Percentiles rank a stretch among this genome's conserved stretches.
These are phyloP conservation scores for Tokudaia tokunoshimensis DNA, from an alignment of 2,797 vertebrate species.

Conservation along the genomic window DNA sequence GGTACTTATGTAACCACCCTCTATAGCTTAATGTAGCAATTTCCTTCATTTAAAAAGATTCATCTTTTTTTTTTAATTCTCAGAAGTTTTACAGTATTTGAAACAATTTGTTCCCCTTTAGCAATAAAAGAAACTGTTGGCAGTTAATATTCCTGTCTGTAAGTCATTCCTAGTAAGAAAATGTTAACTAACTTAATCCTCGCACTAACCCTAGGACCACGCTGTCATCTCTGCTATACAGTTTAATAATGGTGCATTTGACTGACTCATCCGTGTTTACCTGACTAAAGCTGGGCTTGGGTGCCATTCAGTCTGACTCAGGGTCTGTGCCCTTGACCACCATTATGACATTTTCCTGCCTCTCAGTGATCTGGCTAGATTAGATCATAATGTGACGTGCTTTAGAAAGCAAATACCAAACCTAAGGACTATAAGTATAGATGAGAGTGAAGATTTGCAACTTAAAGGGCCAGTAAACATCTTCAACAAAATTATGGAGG, in stretches of 20 bases:
- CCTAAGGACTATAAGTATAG: too few relatives aligned
- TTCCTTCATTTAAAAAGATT: constrained; percentile 59
- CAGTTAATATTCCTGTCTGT: constrained; percentile 10
- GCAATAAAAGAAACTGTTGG: constrained; percentile 27
- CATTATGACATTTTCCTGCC: neutral
- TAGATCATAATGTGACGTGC: neutral
- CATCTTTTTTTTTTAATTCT: constrained; percentile 42
- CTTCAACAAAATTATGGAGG: too few relatives aligned
- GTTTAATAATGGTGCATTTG: neutral
- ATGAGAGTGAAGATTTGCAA: too few relatives aligned
- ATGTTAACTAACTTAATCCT: neutral
- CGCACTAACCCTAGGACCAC: neutral
- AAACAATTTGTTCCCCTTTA: constrained; percentile 43
- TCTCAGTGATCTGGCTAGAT: neutral
- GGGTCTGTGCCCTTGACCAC: neutral
- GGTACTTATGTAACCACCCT: constrained; percentile 66
- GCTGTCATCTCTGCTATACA: neutral
- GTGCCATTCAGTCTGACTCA: neutral
- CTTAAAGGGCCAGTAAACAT: too few relatives aligned
- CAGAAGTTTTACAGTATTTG: constrained; percentile 61
- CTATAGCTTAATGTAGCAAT: constrained; percentile 45
- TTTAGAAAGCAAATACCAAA: neutral
- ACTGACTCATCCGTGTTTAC: neutral
- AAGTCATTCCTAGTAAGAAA: neutral
- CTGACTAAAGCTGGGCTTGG: neutral